Percentiles rank a stretch among this genome's conserved stretches.
Evolutionary conservation across 2,797 vertebrate genomes (phyloP).

Genomic region (Xenentodon cancila): DNA sequence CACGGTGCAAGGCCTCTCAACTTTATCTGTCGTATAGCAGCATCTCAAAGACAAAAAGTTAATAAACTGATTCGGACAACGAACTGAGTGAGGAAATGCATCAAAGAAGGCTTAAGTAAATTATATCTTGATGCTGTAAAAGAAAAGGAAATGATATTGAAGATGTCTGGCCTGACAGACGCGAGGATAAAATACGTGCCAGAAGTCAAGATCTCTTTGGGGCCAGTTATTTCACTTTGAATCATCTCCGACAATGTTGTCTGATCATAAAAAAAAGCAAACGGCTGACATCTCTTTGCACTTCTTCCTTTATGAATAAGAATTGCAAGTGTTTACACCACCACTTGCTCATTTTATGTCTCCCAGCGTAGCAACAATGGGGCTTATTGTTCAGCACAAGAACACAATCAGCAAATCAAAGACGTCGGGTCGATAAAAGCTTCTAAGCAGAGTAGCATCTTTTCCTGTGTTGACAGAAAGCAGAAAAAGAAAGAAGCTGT

Average conservation of each 20-base stretch:
- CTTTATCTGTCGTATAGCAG: constrained; percentile 46
- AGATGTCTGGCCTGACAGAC: constrained; percentile 4
- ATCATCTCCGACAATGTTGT: constrained; percentile 10
- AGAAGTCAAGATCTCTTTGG: constrained; percentile 29
- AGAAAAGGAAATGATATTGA: background rate
- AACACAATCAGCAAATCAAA: constrained; percentile 39
- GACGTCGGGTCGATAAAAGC: constrained; percentile 24
- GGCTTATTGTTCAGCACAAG: constrained; percentile 24
- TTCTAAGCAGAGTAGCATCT: constrained; percentile 11
- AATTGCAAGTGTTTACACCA: constrained; percentile 20
- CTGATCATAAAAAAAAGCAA: constrained; percentile 8
- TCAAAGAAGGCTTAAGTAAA: background rate
- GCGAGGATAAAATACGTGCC: constrained; percentile 15
- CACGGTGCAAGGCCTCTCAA: constrained; percentile 39
- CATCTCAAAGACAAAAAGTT: constrained; percentile 32
- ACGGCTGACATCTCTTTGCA: constrained; percentile 9
- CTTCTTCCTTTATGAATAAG: constrained; percentile 16
- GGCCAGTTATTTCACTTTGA: constrained; percentile 29
- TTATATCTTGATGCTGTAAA: background rate
- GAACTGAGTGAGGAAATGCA: background rate
- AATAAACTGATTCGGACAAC: constrained; percentile 27
- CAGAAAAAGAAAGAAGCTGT: background rate
- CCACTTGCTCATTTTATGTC: constrained; percentile 22
- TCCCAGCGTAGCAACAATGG: constrained; percentile 19
- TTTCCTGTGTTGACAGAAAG: constrained; percentile 2